Conservation (phyloP, 2,797 vertebrate genomes). For the Rachycentron canadum region DNA sequence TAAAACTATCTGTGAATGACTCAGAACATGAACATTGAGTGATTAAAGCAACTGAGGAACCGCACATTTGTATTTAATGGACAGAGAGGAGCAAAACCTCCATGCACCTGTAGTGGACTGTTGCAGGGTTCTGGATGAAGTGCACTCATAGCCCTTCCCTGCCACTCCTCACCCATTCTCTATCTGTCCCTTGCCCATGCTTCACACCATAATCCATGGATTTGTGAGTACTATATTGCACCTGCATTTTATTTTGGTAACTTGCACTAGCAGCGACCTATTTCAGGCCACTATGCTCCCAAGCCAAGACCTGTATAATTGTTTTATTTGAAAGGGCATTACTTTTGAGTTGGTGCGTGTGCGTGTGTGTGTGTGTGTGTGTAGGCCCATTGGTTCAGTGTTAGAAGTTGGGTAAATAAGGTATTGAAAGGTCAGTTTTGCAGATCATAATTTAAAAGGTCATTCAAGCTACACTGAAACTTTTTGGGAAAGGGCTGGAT, state of each 20-base stretch:
- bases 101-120: neutral
- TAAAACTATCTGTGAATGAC: neutral
- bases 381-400: neutral
- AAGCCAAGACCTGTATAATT: neutral
- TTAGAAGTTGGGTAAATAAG: neutral
- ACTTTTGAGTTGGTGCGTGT: neutral
- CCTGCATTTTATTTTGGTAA: constrained; percentile 10
- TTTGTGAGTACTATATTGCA: constrained; percentile 1
- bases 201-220: constrained; percentile 38
- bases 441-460: constrained; percentile 1
- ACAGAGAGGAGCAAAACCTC: neutral
- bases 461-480: neutral
- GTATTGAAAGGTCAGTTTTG: neutral
- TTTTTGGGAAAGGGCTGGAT: neutral
- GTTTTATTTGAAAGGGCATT: neutral
- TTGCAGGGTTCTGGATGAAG: constrained; percentile 3
- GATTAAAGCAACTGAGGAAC: neutral
- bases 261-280: neutral
- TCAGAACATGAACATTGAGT: neutral
- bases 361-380: neutral
- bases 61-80: neutral
- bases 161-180: constrained; percentile 27
- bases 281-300: neutral
- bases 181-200: constrained; percentile 13
- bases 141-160: constrained; percentile 12